phyloP scores from a whole-genome alignment of 2,888 invertebrate species.

The Drosophila barbarae region DNA sequence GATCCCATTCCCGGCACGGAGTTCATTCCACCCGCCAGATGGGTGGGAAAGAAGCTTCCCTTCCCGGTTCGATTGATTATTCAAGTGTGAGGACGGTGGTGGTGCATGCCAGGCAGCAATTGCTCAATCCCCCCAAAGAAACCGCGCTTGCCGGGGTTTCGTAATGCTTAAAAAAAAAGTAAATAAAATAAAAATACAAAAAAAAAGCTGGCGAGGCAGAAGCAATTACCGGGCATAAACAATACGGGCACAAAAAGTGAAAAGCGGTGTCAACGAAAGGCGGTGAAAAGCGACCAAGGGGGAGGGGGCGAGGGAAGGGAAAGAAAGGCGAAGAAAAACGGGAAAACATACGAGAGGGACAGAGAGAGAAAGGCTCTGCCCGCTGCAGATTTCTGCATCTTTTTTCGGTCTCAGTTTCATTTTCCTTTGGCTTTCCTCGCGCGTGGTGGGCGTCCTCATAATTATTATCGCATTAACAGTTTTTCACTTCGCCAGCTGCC shows the following conservation, averaged over 20 bases:
- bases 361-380: not conserved
- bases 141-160: constrained; percentile 14
- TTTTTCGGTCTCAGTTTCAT: constrained; percentile 17
- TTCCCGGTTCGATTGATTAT: constrained; percentile 19
- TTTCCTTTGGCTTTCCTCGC: constrained; percentile 1
- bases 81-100: constrained; percentile 13
- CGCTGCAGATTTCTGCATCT: constrained; percentile 19
- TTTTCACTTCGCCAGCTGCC: constrained; percentile 24
- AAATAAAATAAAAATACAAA: constrained; percentile 12
- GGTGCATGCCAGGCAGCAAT: constrained; percentile 3
- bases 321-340: constrained; percentile 9
- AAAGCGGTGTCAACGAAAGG: constrained; percentile 47
- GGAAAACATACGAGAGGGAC: constrained; percentile 7
- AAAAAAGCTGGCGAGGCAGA: constrained; percentile 2
- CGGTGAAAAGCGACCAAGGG: constrained; percentile 16
- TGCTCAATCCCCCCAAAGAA: constrained; percentile 14
- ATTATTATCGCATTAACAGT: constrained; percentile 70
- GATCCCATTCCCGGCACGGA: not conserved
- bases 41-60: not conserved
- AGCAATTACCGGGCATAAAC: constrained; percentile 29
- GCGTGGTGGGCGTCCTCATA: constrained; percentile 39
- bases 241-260: constrained; percentile 44
- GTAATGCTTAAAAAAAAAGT: constrained; percentile 20
- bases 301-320: not conserved
- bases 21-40: constrained; percentile 29